These are phyloP conservation scores for Calliphora vomitoria DNA, from an alignment of 2,888 invertebrate genomes.

Conservation along the genomic window DNA sequence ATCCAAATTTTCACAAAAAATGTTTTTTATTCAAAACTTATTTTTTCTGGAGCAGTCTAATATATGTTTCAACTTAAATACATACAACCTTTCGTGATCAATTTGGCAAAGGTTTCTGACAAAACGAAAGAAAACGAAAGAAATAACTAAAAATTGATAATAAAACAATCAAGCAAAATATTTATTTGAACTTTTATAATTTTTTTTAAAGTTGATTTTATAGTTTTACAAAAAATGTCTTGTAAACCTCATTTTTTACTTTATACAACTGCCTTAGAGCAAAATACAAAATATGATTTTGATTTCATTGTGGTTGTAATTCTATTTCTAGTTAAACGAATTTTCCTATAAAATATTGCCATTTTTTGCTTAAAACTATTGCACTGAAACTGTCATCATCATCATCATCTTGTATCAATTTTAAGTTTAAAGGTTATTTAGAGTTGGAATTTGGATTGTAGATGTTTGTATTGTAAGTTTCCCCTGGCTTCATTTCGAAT, in stretches of 20 bases:
- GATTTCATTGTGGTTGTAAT: conserved; percentile 28
- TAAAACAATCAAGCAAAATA: conserved; percentile 2
- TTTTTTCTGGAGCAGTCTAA: no score
- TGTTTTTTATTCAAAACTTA: no score
- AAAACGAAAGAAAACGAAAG: conserved; percentile 11
- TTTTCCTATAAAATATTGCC: conserved; percentile 12
- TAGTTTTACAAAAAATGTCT: conserved; percentile 28
- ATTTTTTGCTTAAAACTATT: conserved; percentile 8
- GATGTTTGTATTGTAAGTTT: conserved; percentile 35
- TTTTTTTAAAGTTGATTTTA: background rate
- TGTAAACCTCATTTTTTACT: conserved; percentile 18
- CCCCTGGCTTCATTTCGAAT: background rate
- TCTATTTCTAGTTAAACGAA: conserved; percentile 29
- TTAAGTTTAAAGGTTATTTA: conserved; percentile 70
- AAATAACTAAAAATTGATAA: background rate
- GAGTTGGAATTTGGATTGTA: conserved; percentile 25
- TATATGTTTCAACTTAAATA: conserved; percentile 16
- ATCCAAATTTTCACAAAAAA: no score
- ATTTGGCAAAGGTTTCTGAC: conserved; percentile 24
- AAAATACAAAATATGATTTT: conserved; percentile 50
- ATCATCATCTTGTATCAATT: conserved; percentile 60
- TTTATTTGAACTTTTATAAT: conserved; percentile 17
- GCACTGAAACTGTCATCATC: conserved; percentile 63
- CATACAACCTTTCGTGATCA: conserved; percentile 38
- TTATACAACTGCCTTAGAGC: conserved; percentile 39